Conservation (phyloP, 2,113 vertebrate species). For the Archocentrus centrarchus region DNA sequence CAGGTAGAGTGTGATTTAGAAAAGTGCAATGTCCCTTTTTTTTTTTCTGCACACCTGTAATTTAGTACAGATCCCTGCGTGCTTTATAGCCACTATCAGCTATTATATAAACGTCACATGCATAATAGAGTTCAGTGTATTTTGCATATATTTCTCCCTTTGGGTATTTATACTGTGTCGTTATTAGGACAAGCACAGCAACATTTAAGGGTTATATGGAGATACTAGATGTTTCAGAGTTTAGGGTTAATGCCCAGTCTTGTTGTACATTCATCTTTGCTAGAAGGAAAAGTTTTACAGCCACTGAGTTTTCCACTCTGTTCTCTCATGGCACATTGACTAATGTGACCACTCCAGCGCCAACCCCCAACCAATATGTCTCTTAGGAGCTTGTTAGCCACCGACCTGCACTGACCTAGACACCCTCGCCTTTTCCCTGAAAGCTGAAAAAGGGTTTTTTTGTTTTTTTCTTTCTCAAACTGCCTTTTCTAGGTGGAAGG, state of each 20-base stretch:
- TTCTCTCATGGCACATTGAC: slow-evolving; percentile 62
- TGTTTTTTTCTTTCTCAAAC: not conserved
- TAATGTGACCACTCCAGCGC: slow-evolving; percentile 53
- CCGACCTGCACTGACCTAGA: slow-evolving; percentile 64
- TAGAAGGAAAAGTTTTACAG: slow-evolving; percentile 59
- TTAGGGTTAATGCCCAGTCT: slow-evolving; percentile 45
- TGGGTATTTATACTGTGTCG: slow-evolving; percentile 9
- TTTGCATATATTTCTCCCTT: slow-evolving; percentile 31
- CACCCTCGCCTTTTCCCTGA: slow-evolving; percentile 40
- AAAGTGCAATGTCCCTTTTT: not conserved
- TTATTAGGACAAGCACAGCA: not conserved
- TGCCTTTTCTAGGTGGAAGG: not conserved
- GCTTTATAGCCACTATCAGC: not conserved
- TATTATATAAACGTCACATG: not conserved
- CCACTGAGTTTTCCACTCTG: slow-evolving; percentile 59
- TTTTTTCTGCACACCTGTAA: not conserved
- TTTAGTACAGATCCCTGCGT: not conserved
- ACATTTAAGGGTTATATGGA: slow-evolving; percentile 6
- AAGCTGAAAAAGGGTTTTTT: slow-evolving; percentile 36
- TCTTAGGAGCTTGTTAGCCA: slow-evolving; percentile 75
- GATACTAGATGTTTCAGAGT: slow-evolving; percentile 15
- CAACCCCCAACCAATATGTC: slow-evolving; percentile 60
- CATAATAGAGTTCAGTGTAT: slow-evolving; percentile 7
- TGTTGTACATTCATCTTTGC: slow-evolving; percentile 43
- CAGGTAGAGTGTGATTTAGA: not conserved